A percentile compares a stretch with the other conserved stretches of the same genome.
Evolutionary conservation across 2,113 vertebrate species (phyloP).

Genomic region (Nematolebias whitei): DNA sequence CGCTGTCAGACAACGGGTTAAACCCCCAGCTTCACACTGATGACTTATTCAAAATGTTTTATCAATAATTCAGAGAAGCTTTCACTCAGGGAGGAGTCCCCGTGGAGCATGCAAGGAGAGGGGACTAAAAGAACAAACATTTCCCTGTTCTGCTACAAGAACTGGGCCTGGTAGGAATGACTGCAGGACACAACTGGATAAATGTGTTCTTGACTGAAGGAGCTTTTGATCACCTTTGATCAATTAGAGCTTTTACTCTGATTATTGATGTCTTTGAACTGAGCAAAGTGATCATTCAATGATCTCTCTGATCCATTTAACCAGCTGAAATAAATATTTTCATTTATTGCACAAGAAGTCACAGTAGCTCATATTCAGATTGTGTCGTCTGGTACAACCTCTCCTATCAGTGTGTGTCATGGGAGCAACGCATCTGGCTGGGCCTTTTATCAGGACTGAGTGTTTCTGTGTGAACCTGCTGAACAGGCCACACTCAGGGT

Average conservation of each 20-base stretch:
- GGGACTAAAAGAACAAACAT: conserved; percentile 37
- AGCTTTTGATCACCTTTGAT: conserved; percentile 6
- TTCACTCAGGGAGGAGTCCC: conserved; percentile 63
- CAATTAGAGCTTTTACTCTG: conserved; percentile 2
- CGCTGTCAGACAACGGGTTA: conserved; percentile 62
- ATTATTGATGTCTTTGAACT: conserved; percentile 9
- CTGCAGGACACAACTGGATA: conserved; percentile 42
- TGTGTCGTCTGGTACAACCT: too few species aligned
- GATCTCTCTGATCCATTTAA: not conserved
- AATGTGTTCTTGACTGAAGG: conserved; percentile 29
- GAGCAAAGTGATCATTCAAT: not conserved
- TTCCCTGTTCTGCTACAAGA: conserved; percentile 58
- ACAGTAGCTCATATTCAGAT: not conserved
- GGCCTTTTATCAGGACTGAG: too few species aligned
- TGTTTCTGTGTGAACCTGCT: too few species aligned
- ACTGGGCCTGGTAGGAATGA: conserved; percentile 32
- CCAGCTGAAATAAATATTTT: not conserved
- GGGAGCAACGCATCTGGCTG: too few species aligned
- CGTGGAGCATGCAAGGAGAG: conserved; percentile 48
- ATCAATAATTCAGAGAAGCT: conserved; percentile 78
- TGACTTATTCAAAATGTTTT: conserved; percentile 74
- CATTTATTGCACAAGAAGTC: not conserved
- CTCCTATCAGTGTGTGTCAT: too few species aligned
- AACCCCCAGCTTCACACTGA: conserved; percentile 46
- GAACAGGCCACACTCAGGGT: too few species aligned